phyloP scores from a whole-genome alignment of 1,140 invertebrate genomes.

The Acromyrmex heyeri region DNA sequence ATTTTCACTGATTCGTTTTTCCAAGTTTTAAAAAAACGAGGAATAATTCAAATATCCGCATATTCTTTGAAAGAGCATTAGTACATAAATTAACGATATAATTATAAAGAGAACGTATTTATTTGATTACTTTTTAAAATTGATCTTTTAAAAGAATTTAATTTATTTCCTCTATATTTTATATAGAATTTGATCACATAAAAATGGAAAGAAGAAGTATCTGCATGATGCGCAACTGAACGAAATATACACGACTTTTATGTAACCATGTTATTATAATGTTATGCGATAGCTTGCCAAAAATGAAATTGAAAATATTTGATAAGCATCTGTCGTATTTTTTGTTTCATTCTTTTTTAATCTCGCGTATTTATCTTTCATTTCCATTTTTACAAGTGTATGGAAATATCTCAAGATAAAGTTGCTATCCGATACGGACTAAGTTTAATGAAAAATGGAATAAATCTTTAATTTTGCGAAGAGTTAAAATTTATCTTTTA shows the following conservation, averaged over 20 bases:
- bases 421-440: neutral
- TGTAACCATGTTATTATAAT: neutral
- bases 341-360: neutral
- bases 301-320: constrained; percentile 16
- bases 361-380: neutral
- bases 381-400: neutral
- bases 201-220: neutral
- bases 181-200: neutral
- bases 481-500: constrained; percentile 4
- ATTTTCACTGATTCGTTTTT: neutral
- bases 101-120: neutral
- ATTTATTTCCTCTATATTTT: neutral
- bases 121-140: neutral
- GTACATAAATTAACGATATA: neutral
- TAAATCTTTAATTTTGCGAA: neutral
- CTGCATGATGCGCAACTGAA: constrained; percentile 10
- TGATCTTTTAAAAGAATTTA: neutral
- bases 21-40: neutral
- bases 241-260: neutral
- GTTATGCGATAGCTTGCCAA: neutral
- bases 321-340: neutral
- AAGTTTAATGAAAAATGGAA: constrained; percentile 5
- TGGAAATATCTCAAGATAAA: neutral
- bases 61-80: neutral
- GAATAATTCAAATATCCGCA: neutral